Evolutionary conservation across 2,888 invertebrate species (phyloP), one percentile per base, ranked within the genome.

Genomic region (Orgyia antiqua): DNA sequence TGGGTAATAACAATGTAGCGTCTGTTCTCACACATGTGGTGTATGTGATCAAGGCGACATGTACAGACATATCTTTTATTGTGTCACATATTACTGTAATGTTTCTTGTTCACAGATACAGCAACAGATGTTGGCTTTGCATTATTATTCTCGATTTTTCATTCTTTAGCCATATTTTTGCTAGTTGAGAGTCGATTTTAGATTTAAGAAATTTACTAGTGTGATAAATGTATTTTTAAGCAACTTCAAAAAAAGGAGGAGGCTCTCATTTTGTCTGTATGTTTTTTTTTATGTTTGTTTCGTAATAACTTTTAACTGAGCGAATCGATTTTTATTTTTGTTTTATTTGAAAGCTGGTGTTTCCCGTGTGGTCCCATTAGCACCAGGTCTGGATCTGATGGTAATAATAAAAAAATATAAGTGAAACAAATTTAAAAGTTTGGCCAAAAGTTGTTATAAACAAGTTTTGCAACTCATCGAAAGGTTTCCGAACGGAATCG

Each of bases 341-440:
- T n/a, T n/a, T n/a, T n/a, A n/a, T n/a, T n/a, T n/a, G n/a, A n/a
- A n/a, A n/a, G n/a, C n/a, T n/a, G n/a, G n/a, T n/a, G n/a, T n/a
- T n/a, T n/a, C n/a, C n/a, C n/a, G n/a, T n/a, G n/a, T n/a, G n/a
- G n/a, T n/a, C n/a, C n/a, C n/a, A n/a, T n/a, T n/a, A n/a, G n/a
- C n/a, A n/a, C n/a, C n/a, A n/a, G n/a, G 15, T 28, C 17, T 19
- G 56, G 52, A 58, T 57, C 47, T 45, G 36, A 45, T 42, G 46
- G 47, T 52, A 54, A 51, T 58, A 60, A 58, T 55, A 58, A 68
- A 73, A 75, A 71, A 74, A 71, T 69, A 62, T n/a, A 56, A 53
- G 58, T 68, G 15, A 68, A 67, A 74, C 64, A 69, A 74, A 69
- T 69, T 66, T 53, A 44, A 35, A 58, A 67, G 64, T 68, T 69